Percentiles rank a stretch among this genome's conserved stretches.
phyloP scores from a whole-genome alignment of 2,113 vertebrate species.

The Oenanthe oenanthe region DNA sequence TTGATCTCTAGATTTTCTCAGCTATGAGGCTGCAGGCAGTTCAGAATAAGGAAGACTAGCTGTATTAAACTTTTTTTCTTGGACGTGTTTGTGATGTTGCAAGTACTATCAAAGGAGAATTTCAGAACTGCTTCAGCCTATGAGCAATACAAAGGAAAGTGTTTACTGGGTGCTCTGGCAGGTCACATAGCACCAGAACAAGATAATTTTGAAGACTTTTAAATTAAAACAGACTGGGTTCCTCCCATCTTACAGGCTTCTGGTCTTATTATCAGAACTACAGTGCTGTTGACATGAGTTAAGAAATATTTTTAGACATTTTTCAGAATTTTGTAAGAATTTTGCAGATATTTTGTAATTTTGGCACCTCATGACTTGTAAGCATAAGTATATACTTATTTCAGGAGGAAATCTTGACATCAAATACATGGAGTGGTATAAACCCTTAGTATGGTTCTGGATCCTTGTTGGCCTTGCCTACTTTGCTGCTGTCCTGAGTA shows the following conservation, averaged over 20 bases:
- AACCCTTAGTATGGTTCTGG: conserved; percentile 95
- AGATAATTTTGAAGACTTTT: not conserved
- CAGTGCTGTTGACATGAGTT: not conserved
- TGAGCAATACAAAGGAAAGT: not conserved
- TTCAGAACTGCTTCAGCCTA: not conserved
- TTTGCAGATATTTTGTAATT: not conserved
- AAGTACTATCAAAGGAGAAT: not conserved
- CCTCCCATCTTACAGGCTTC: not conserved
- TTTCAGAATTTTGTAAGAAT: not conserved
- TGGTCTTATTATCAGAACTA: not conserved
- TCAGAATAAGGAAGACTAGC: not conserved
- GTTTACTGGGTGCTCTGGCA: not conserved
- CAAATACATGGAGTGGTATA: conserved; percentile 93
- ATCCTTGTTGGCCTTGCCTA: conserved; percentile 94
- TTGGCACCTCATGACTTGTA: not conserved
- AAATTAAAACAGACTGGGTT: not conserved
- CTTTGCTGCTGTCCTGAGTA: conserved; percentile 95
- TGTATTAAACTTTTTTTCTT: not conserved
- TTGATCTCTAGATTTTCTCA: not conserved
- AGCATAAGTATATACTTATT: conserved; percentile 21
- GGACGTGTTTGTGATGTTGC: not conserved
- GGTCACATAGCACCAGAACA: not conserved
- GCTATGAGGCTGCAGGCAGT: not conserved
- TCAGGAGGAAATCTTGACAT: conserved; percentile 89
- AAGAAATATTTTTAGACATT: not conserved